A percentile compares a stretch with the other conserved stretches of the same genome.
Evolutionary conservation across 2,113 vertebrate genomes (phyloP).

Genomic region (Nibea coibor): DNA sequence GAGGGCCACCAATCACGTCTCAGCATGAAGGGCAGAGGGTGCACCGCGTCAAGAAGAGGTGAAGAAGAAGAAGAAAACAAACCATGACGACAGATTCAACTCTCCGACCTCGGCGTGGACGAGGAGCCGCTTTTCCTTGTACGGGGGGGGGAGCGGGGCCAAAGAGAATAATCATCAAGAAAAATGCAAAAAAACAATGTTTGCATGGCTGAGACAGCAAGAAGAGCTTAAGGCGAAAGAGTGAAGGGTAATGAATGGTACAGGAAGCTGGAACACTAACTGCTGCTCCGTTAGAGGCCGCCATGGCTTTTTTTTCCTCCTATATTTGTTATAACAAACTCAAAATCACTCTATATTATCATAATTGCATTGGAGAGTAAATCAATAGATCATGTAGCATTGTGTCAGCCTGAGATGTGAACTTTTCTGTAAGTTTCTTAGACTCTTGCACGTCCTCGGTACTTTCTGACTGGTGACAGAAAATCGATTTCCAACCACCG

Average conservation of each 20-base stretch:
- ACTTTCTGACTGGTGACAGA: constrained; percentile 27
- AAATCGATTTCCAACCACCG: constrained; percentile 27
- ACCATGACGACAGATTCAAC: constrained; percentile 33
- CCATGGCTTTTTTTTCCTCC: neutral
- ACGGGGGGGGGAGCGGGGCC: neutral
- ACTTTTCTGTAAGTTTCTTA: constrained; percentile 7
- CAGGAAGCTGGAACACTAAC: constrained; percentile 6
- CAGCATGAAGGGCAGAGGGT: constrained; percentile 41
- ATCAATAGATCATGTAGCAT: constrained; percentile 3
- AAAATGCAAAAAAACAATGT: neutral
- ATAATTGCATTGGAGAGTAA: neutral
- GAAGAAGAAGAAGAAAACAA: constrained; percentile 21
- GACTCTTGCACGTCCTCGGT: neutral
- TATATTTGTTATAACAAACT: constrained; percentile 7
- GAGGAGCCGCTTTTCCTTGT: constrained; percentile 7
- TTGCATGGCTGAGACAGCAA: neutral
- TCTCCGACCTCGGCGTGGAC: constrained; percentile 35
- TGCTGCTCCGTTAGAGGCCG: neutral
- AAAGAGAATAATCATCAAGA: constrained; percentile 21
- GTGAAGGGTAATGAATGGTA: neutral
- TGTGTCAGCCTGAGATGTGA: neutral
- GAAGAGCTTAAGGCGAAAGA: constrained; percentile 13
- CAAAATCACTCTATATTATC: neutral
- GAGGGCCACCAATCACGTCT: constrained; percentile 30
- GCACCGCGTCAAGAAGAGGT: constrained; percentile 4